Percentiles rank a stretch among this genome's conserved stretches.
Evolutionary conservation across 2,797 vertebrate genomes (phyloP).

Genomic region (Loriculus beryllinus): DNA sequence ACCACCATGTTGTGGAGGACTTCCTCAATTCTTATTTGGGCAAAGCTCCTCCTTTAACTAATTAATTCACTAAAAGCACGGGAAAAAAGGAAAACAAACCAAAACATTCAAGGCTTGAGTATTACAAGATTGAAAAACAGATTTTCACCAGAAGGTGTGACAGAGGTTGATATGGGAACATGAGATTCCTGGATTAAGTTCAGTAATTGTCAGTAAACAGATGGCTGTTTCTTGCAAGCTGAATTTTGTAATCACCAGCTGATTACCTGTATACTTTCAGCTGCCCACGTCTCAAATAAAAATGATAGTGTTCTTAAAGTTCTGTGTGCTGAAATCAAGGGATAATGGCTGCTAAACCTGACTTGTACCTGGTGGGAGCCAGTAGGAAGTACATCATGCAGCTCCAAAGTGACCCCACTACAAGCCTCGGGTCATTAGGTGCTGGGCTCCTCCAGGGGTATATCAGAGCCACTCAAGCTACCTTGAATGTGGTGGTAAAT

Average conservation of each 20-base stretch:
- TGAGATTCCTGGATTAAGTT: not conserved
- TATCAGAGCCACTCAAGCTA: not conserved
- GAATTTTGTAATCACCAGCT: not conserved
- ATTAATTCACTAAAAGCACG: not conserved
- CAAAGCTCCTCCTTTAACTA: not conserved
- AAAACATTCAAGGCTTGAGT: not conserved
- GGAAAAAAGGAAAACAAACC: not conserved
- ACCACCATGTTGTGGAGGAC: not conserved
- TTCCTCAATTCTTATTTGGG: not conserved
- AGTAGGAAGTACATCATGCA: not conserved
- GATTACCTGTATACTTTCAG: not conserved
- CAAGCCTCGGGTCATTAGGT: not conserved
- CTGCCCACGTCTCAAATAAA: not conserved
- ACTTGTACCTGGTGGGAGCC: not conserved
- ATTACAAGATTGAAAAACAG: too few species aligned
- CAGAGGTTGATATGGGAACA: not conserved
- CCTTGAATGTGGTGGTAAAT: not conserved
- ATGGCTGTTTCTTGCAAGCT: not conserved
- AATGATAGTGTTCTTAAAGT: not conserved
- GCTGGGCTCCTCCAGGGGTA: not conserved
- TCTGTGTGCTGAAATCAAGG: not conserved
- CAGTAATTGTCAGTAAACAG: not conserved
- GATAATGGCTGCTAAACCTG: not conserved
- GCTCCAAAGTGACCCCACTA: not conserved
- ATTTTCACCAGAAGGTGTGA: not conserved